These are phyloP conservation scores for Cetoscarus ocellatus DNA, from an alignment of 2,797 vertebrate genomes.

Conservation along the genomic window DNA sequence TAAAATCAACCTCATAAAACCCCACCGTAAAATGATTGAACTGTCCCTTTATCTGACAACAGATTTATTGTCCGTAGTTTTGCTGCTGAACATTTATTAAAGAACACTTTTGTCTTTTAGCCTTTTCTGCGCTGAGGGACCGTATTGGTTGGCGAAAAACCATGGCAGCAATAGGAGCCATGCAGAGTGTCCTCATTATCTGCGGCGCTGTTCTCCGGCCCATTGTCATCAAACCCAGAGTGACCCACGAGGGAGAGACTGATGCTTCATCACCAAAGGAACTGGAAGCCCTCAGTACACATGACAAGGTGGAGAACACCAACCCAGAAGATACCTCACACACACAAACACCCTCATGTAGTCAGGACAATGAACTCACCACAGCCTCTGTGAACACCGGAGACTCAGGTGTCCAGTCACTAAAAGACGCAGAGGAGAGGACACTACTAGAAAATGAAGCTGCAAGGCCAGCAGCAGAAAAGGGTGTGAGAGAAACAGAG, in stretches of 20 bases:
- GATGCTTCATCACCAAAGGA: constrained; percentile 48
- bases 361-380: constrained; percentile 88
- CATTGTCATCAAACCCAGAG: constrained; percentile 82
- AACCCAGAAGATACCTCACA: constrained; percentile 52
- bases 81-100: not conserved
- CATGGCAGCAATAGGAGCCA: constrained; percentile 88
- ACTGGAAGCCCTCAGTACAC: constrained; percentile 79
- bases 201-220: constrained; percentile 92
- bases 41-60: too few species aligned
- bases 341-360: constrained; percentile 79
- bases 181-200: constrained; percentile 89
- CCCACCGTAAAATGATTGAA: too few species aligned
- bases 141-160: constrained; percentile 91
- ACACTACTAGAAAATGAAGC: constrained; percentile 51
- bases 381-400: constrained; percentile 89
- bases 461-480: constrained; percentile 60
- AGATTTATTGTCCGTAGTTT: not conserved
- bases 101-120: constrained; percentile 71
- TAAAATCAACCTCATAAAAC: too few species aligned
- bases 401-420: constrained; percentile 90
- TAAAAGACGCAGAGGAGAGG: constrained; percentile 56
- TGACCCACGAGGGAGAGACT: constrained; percentile 35
- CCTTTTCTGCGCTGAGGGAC: constrained; percentile 90
- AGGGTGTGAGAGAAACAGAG: not conserved
- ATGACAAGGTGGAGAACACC: constrained; percentile 55